phyloP scores from a whole-genome alignment of 2,888 invertebrate genomes.

The Atethmia centrago region DNA sequence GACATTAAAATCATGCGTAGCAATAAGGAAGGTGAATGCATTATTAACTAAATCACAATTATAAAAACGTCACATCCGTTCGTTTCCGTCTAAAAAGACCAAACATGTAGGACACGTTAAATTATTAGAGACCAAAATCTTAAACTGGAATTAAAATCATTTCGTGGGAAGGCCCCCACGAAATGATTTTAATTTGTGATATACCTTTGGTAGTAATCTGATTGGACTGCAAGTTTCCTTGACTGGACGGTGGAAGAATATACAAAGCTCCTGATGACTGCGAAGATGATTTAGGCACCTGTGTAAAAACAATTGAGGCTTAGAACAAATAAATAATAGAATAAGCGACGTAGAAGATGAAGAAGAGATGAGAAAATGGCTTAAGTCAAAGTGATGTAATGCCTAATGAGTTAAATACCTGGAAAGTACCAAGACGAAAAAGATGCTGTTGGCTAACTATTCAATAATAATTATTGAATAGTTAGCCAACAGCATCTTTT shows the following conservation, averaged over 20 bases:
- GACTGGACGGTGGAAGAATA: constrained; percentile 83
- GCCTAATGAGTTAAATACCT: too few relatives aligned
- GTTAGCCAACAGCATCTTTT: not conserved
- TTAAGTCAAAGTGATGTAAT: not conserved
- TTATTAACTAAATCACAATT: too few relatives aligned
- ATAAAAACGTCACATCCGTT: not conserved
- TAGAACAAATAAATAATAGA: not conserved
- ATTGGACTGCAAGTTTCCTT: constrained; percentile 78
- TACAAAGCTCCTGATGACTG: constrained; percentile 82
- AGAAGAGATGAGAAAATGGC: not conserved
- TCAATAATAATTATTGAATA: too few relatives aligned
- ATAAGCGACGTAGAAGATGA: not conserved
- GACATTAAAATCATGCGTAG: too few relatives aligned
- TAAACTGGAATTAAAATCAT: too few relatives aligned
- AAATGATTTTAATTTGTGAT: not conserved
- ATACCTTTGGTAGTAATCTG: constrained; percentile 86
- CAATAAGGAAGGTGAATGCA: too few relatives aligned
- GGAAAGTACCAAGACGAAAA: not conserved
- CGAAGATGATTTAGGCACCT: constrained; percentile 85
- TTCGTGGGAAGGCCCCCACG: too few relatives aligned
- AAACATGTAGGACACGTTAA: not conserved
- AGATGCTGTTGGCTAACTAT: not conserved
- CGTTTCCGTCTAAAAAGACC: not conserved
- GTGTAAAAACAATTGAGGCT: constrained; percentile 17
- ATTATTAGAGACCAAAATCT: not conserved